These are phyloP conservation scores for Idaea straminata DNA, from an alignment of 2,888 invertebrate species.

Conservation along the genomic window DNA sequence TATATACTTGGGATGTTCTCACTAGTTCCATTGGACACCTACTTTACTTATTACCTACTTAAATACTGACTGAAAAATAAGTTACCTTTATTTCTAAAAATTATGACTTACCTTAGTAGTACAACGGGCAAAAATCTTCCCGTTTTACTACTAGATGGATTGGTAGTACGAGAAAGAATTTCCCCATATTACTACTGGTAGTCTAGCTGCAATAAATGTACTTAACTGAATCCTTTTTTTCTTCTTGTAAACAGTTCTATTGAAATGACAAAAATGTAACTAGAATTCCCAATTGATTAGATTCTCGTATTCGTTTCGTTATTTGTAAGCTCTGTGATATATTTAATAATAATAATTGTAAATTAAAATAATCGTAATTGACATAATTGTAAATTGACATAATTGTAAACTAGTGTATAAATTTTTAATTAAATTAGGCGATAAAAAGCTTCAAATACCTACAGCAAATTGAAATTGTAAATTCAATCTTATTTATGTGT, in stretches of 20 bases:
- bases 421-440: conserved; percentile 44
- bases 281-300: background rate
- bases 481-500: too few species aligned
- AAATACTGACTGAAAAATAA: background rate
- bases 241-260: too few species aligned
- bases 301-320: conserved; percentile 38
- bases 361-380: conserved; percentile 32
- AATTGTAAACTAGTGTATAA: conserved; percentile 46
- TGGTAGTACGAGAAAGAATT: too few species aligned
- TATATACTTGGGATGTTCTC: too few species aligned
- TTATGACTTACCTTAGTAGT: too few species aligned
- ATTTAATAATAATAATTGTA: conserved; percentile 74
- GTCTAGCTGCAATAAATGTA: too few species aligned
- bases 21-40: too few species aligned
- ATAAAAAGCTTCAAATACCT: conserved; percentile 15
- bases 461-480: conserved; percentile 15
- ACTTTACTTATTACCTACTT: too few species aligned
- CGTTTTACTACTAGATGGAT: too few species aligned
- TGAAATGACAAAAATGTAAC: background rate
- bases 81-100: background rate
- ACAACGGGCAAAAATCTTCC: too few species aligned
- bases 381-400: conserved; percentile 33
- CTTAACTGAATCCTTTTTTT: too few species aligned
- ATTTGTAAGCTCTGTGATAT: conserved; percentile 79
- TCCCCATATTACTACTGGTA: too few species aligned